These are phyloP conservation scores for Lasaia peninsularis DNA, from an alignment of 1,140 invertebrate species.

Conservation along the genomic window DNA sequence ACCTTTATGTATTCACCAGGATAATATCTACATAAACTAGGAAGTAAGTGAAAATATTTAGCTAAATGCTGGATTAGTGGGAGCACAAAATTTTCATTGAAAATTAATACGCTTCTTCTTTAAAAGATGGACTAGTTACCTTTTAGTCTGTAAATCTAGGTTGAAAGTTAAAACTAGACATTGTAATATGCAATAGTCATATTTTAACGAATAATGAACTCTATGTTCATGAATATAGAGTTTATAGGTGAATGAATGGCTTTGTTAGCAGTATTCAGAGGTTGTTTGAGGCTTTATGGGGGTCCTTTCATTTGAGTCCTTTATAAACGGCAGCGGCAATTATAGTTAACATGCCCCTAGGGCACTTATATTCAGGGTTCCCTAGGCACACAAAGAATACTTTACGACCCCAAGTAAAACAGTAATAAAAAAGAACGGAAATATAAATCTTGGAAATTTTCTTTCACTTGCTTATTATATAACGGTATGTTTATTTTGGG, in stretches of 20 bases:
- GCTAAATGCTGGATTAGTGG: neutral
- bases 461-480: neutral
- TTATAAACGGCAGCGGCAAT: constrained; percentile 26
- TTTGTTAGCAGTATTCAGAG: constrained; percentile 14
- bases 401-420: constrained; percentile 8
- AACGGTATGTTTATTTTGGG: no score
- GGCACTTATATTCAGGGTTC: constrained; percentile 25
- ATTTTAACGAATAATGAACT: constrained; percentile 1
- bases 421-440: constrained; percentile 6
- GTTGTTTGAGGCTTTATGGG: constrained; percentile 16
- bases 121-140: constrained; percentile 16
- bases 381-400: constrained; percentile 11
- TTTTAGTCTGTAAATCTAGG: constrained; percentile 17
- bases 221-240: constrained; percentile 1
- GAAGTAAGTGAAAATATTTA: no score
- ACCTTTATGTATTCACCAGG: no score
- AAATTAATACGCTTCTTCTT: constrained; percentile 14
- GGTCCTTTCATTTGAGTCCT: constrained; percentile 27
- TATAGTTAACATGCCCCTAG: constrained; percentile 27
- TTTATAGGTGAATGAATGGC: neutral
- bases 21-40: no score
- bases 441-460: neutral
- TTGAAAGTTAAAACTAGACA: constrained; percentile 15
- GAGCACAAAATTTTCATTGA: constrained; percentile 9
- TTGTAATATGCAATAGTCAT: constrained; percentile 23